Base-by-base conservation (phyloP, 2,888 invertebrate species). In the Molorchus minor region DNA sequence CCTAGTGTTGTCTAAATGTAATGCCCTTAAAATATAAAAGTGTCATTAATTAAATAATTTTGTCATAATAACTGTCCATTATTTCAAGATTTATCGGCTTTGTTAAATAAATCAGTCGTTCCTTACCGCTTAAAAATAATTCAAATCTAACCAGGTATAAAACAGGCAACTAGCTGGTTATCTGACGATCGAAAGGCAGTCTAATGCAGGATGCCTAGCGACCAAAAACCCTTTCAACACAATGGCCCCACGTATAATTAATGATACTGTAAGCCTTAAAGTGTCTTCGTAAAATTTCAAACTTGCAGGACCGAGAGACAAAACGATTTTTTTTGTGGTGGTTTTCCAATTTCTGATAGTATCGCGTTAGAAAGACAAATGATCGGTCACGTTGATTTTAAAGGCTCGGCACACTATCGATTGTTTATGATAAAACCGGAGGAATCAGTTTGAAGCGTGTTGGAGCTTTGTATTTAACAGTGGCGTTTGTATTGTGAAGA, bases 341-440 rank as follows among this genome's bases (percentile, higher is more conserved):
- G 52, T 41, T 52, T 38, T 41, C 30, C 41, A 30, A 38, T 52
- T 38, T 16, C 54, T 54, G 75, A 74, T 74, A 67, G 65, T 71
- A 75, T 74, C 74, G 67, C 71, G 69, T 72, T 74, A 72, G 72
- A 71, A 75, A 76, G 76, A 76, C 75, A 75, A 76, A 76, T 76
- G 76, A 71, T 70, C 52, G 68, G 71, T 70, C 71, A 69, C 68
- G 53, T 45, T 65, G 60, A 66, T 73, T 73, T 75, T 73, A 76
- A 71, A 74, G 74, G 74, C 72, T 71, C 65, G 73, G 72, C 71
- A 65, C 71, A 69, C 71, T 75, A 75, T 75, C 70, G 75, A 75
- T 74, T 73, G 64, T 69, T 68, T 58, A 63, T 68, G 75, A 75
- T 75, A 75, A 73, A 70, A 61, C 44, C 41, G 21, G 36, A 59